Base-by-base conservation (phyloP, 2,888 invertebrate genomes). In the Hipparchia semele region DNA sequence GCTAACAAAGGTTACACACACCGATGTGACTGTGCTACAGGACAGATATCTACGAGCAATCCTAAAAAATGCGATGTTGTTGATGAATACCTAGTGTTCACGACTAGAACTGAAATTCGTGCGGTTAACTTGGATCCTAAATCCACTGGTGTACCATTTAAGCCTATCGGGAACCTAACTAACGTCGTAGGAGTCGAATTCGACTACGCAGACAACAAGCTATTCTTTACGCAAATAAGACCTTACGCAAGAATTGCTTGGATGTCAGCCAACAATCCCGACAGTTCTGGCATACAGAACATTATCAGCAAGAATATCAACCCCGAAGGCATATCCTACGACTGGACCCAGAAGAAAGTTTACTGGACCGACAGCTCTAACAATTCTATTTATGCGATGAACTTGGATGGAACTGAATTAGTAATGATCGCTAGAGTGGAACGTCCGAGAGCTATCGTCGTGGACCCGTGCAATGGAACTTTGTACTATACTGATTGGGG, bases 341-440 rank as follows among this genome's bases (percentile, higher is more conserved):
- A 99, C 85, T 99, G 99, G 99, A 98, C 99, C 0, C 98, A 98
- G 80, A 97, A 98, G 86, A 99, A 99, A 87, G 96, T 99, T 56
- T 99, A 99, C 88, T 99, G 99, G 99, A 98, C 99, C 0, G 99
- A 99, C 83, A 98, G 98, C 49, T 97, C 97, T 0, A 98, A 99
- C 81, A 98, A 98, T 81, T 98, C 98, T 10, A 98, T 99, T 72
- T 99, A 98, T 83, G 97, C 99, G 0, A 98, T 99, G 97, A 98
- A 99, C 84, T 90, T 98, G 39, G 98, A 98, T 83, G 98, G 98
- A 2, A 94, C 96, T 0, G 96, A 98, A 80, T 90, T 98, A 66
- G 98, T 98, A 0, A 98, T 98, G 97, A 98, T 99, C 72, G 97
- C 98, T 0, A 94, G 97, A 81, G 99, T 99, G 0, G 98, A 99